Evolutionary conservation across 1,140 invertebrate species (phyloP), one percentile per base, ranked within the genome.

Genomic region (Drosophila eugracilis): DNA sequence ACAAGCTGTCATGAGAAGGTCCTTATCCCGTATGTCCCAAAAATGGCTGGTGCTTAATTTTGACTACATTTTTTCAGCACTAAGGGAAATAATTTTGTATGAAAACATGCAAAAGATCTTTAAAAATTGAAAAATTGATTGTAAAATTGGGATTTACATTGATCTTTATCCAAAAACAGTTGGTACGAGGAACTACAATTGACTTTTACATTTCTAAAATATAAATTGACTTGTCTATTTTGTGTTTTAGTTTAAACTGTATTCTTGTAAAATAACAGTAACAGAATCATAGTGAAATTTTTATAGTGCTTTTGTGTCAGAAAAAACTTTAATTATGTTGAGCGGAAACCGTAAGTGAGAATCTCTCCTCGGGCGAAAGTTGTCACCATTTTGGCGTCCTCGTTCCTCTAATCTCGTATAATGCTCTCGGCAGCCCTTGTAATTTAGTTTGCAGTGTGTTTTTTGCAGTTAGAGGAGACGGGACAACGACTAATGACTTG

Each of bases 401-500:
- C 19, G 26, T 48, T 21, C 10, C 34, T 73, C 55, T 73, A 73
- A 73, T 73, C 70, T 45, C 19, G 30, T 24, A 34, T 58, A 58
- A 71, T 36, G 32, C 28, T 44, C 55, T 58, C 62, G 65, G 49
- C 34, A 65, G 57, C 36, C 22, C 47, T 55, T 75, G 59, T 79
- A 75, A 85, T 84, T 63, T 72, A 75, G 71, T 79, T 67, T 72
- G 42, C 59, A 55, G 32, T 75, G 42, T 41, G 45, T 81, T 81
- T 73, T 72, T 72, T 54, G 10, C 14, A 36, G 49, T 37, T 44
- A 22, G 17, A 34, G 21, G 49, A 54, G 79, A 62, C 52, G 39
- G 66, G 76, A 80, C 81, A 67, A 85, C 80, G 80, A 85, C 80
- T 84, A 84, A 84, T 84, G 80, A 84, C 80, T 67, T 67, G 66